Evolutionary conservation across 2,797 vertebrate species (phyloP).

Genomic region (Malacoctenus gilli): DNA sequence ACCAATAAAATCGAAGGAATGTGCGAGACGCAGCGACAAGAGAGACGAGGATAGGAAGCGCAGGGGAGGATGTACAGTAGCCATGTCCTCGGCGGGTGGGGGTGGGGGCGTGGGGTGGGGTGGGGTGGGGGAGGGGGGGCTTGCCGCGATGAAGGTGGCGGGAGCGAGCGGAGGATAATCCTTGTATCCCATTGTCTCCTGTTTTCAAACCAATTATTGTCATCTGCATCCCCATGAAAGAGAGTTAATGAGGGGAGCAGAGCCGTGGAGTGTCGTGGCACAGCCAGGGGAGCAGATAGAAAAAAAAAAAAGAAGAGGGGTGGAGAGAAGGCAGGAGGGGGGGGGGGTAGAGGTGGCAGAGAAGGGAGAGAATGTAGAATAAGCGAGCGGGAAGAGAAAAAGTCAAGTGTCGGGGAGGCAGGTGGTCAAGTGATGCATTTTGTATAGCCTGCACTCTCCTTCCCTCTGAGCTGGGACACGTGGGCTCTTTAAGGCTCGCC

Average conservation of each 20-base stretch:
- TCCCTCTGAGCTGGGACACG: slow-evolving; percentile 16
- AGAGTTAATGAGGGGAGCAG: slow-evolving; percentile 77
- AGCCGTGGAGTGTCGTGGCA: slow-evolving; percentile 75
- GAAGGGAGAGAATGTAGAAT: slow-evolving; percentile 51
- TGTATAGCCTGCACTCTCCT: slow-evolving; percentile 13
- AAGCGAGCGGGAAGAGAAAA: slow-evolving; percentile 32
- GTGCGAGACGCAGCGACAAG: neutral
- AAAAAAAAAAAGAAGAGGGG: slow-evolving; percentile 18
- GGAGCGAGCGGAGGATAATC: slow-evolving; percentile 70
- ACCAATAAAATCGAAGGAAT: slow-evolving; percentile 5
- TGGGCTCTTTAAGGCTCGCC: neutral
- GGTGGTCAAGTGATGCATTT: slow-evolving; percentile 45
- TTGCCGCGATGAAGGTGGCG: slow-evolving; percentile 22
- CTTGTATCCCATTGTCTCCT: slow-evolving; percentile 75
- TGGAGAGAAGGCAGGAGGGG: slow-evolving; percentile 26
- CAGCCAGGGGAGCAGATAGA: slow-evolving; percentile 66
- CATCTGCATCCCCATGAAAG: slow-evolving; percentile 72
- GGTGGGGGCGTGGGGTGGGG: slow-evolving; percentile 16
- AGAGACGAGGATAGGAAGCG: slow-evolving; percentile 35
- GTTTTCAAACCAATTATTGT: slow-evolving; percentile 82
- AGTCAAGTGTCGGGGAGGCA: slow-evolving; percentile 47
- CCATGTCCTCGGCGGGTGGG: slow-evolving; percentile 18
- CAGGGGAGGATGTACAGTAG: slow-evolving; percentile 27
- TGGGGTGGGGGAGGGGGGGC: slow-evolving; percentile 16
- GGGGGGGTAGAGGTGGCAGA: slow-evolving; percentile 29